Evolutionary conservation across 2,888 invertebrate species (phyloP), one percentile per base, ranked within the genome.

Genomic region (Nycteola revayana): DNA sequence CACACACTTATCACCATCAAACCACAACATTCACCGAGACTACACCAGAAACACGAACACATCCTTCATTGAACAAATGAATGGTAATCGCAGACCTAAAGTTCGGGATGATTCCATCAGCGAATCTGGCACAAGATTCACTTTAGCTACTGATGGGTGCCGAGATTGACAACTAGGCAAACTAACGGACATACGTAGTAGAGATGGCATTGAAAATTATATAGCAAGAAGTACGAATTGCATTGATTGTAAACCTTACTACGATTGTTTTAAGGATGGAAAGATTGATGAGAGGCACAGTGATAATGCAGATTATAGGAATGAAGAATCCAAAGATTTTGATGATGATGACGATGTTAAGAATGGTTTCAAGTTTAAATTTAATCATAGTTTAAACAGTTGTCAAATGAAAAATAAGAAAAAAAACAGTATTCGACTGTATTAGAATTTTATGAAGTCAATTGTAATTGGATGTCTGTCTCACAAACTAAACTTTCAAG

Each of bases 1-100:
- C 1, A 82, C 88, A 0, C 87, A 89, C 24, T 62, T 89, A 6
- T 89, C 89, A 0, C 88, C 87, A 0, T 89, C 88, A 1, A 88
- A 87, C 36, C 86, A 87, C 31, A 85, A 85, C 58, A 77, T 82
- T n/a, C 74, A 88, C 32, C 56, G 86, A 17, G 86, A 88, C 42
- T 74, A 69, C 32, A 64, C 68, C 4, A 68, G 83, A n/a, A 85
- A 80, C n/a, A 79, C 75, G 0, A 85, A 87, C 36, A 89, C 89
- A 0, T 86, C 89, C 0, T 89, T 89, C 55, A 87, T 89, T 2
- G 88, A 89, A 38, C 82, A 85, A 34, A 61, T 77, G 50, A 89
- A 89, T 42, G 85, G 86, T 0, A 84, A 80, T 20, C 49, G 84
- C 17, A 60, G 79, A 1, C 73, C 78, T 0, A 85, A 85, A 35